Conservation (phyloP, 1,140 invertebrate genomes). For the Sminthurinus signatus region DNA sequence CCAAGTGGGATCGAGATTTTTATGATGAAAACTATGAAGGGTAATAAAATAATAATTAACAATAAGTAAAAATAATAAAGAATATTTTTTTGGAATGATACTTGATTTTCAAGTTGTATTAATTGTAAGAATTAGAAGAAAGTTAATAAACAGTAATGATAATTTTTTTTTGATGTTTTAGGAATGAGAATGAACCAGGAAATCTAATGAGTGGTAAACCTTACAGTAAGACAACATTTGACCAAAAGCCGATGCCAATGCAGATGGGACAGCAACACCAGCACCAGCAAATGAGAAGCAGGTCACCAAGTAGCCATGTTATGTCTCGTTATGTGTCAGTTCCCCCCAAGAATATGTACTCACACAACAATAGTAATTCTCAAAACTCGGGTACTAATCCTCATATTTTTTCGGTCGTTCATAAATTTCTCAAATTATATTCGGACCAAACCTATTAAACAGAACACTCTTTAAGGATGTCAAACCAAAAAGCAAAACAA, state of each 20-base stretch:
- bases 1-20: constrained; percentile 32
- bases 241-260: background rate
- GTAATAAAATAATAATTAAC: constrained; percentile 7
- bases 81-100: too few species aligned
- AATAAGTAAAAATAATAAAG: background rate
- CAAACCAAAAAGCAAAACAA: too few species aligned
- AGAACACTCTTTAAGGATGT: too few species aligned
- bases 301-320: background rate
- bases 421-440: constrained; percentile 8
- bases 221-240: constrained; percentile 7
- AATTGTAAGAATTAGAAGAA: too few species aligned
- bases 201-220: constrained; percentile 5
- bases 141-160: too few species aligned
- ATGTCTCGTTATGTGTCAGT: constrained; percentile 8
- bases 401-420: constrained; percentile 9
- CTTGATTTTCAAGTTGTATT: background rate
- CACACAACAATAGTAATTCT: constrained; percentile 7
- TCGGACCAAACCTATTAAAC: too few species aligned
- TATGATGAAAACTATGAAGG: constrained; percentile 32
- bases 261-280: too few species aligned
- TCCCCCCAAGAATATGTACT: constrained; percentile 7
- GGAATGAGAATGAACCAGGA: too few species aligned
- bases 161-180: too few species aligned
- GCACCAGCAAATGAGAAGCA: background rate
- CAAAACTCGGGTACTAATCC: constrained; percentile 9